Evolutionary conservation across 2,113 vertebrate genomes (phyloP).

Genomic region (Hippopotamus amphibius): DNA sequence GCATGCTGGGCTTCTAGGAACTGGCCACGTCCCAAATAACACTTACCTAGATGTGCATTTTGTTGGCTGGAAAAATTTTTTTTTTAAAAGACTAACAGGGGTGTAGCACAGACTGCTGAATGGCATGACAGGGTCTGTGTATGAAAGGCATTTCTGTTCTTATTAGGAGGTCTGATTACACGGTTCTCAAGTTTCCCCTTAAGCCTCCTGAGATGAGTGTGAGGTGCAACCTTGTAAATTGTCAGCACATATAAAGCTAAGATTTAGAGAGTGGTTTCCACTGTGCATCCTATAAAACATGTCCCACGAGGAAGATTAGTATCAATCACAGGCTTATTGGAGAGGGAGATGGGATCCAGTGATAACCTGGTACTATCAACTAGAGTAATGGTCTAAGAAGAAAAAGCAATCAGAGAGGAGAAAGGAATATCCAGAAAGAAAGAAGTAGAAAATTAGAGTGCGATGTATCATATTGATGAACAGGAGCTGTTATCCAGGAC

Average conservation of each 20-base stretch:
- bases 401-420: constrained; percentile 89
- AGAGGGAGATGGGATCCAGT: constrained; percentile 87
- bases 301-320: constrained; percentile 89
- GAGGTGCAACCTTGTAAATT: constrained; percentile 88
- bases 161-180: constrained; percentile 82
- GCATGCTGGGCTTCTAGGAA: constrained; percentile 71
- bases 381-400: constrained; percentile 88
- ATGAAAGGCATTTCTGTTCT: constrained; percentile 76
- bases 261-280: constrained; percentile 89
- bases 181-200: constrained; percentile 81
- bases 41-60: background rate
- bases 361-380: constrained; percentile 90
- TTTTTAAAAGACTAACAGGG: background rate
- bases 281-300: constrained; percentile 87
- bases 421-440: constrained; percentile 85
- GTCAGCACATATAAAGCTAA: constrained; percentile 86
- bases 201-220: constrained; percentile 83
- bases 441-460: constrained; percentile 81
- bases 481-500: constrained; percentile 78
- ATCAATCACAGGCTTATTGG: constrained; percentile 92
- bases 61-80: background rate
- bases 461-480: constrained; percentile 86
- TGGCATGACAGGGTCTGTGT: background rate
- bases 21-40: constrained; percentile 47
- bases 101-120: constrained; percentile 34